These are phyloP conservation scores for Lichenostomus cassidix DNA, from an alignment of 2,113 vertebrate species.

Conservation along the genomic window DNA sequence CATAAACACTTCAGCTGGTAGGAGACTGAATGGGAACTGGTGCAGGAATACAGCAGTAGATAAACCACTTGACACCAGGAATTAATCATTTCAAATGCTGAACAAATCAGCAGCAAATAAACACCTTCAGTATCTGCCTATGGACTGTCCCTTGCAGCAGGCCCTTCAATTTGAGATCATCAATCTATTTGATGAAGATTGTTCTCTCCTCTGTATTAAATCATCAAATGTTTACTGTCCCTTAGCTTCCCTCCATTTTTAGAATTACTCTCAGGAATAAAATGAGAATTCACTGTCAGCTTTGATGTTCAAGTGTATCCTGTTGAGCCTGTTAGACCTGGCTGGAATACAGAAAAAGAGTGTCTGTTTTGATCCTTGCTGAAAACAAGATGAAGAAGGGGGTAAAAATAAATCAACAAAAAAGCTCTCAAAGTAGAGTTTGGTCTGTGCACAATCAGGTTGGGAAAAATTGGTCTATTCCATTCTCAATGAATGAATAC, in stretches of 20 bases:
- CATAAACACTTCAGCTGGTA: not conserved
- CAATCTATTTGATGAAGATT: not conserved
- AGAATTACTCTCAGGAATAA: not conserved
- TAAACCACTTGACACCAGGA: not conserved
- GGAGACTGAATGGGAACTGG: not conserved
- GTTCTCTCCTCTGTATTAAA: not conserved
- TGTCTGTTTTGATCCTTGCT: not conserved
- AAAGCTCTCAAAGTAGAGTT: not conserved
- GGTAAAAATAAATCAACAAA: not conserved
- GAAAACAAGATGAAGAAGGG: not conserved
- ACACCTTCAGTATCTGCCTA: not conserved
- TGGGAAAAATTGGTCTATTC: not conserved
- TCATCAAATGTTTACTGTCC: not conserved
- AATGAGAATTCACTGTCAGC: not conserved
- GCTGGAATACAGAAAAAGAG: not conserved
- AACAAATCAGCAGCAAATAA: not conserved
- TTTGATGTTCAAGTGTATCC: slow-evolving; percentile 23
- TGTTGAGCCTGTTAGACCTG: slow-evolving; percentile 7
- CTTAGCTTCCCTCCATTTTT: not conserved
- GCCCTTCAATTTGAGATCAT: not conserved
- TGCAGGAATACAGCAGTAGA: not conserved
- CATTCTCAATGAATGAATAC: not conserved
- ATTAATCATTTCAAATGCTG: not conserved
- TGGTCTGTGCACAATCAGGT: not conserved
- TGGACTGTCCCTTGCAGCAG: not conserved